Evolutionary conservation across 2,797 vertebrate species (phyloP).

Genomic region (Ceyx erithaca): DNA sequence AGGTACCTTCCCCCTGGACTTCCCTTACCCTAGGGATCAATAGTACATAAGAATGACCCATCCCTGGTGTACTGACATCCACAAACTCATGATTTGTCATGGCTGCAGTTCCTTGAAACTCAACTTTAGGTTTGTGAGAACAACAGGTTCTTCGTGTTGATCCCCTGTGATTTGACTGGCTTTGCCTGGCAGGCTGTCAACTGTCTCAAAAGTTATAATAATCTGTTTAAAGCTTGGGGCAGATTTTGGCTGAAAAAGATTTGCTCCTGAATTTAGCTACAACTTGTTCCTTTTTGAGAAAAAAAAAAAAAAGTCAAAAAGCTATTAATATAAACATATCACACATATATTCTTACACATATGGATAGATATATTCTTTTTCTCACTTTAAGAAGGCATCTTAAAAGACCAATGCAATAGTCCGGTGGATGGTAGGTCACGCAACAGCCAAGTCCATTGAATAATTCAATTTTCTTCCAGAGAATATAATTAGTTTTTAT

Average conservation of each 20-base stretch:
- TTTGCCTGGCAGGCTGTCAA: constrained; percentile 44
- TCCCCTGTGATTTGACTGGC: constrained; percentile 43
- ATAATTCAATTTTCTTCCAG: background rate
- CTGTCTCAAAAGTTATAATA: background rate
- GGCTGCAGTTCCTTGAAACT: constrained; percentile 58
- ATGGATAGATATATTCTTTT: background rate
- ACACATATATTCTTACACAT: background rate
- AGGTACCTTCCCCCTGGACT: constrained; percentile 46
- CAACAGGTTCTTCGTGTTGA: constrained; percentile 2
- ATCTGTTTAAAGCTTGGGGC: background rate
- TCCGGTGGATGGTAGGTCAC: background rate
- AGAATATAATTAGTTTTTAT: background rate
- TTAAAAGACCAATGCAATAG: background rate
- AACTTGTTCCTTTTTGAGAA: background rate
- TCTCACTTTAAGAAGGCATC: background rate
- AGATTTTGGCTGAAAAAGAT: background rate
- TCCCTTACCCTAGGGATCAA: constrained; percentile 29
- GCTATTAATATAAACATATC: background rate
- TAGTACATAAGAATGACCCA: constrained; percentile 66
- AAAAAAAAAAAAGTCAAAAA: background rate
- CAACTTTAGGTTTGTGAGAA: constrained; percentile 49
- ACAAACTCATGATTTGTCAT: constrained; percentile 65
- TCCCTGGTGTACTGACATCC: constrained; percentile 51
- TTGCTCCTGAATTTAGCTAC: background rate
- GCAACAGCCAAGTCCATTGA: background rate